phyloP scores from a whole-genome alignment of 2,113 vertebrate species.

The Melanerpes formicivorus region DNA sequence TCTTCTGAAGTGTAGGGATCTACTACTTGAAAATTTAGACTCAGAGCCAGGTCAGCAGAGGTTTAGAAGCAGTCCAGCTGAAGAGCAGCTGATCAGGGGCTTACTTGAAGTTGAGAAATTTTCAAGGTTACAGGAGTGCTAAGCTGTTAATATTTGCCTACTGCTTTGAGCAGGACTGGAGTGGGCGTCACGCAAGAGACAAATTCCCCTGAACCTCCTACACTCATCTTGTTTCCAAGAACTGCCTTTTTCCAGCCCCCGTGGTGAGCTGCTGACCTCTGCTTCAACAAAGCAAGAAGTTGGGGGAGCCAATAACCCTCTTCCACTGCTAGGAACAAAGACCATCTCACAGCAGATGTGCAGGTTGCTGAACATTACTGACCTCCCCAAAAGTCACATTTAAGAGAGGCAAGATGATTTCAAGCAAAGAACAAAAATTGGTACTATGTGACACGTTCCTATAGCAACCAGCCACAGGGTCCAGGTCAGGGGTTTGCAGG shows the following conservation, averaged over 20 bases:
- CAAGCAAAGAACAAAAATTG: background rate
- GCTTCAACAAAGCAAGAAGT: background rate
- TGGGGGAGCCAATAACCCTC: background rate
- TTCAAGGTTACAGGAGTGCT: background rate
- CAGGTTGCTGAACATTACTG: background rate
- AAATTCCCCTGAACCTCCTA: background rate
- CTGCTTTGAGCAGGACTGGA: background rate
- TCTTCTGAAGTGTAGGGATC: background rate
- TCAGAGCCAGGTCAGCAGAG: background rate
- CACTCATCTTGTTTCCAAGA: background rate
- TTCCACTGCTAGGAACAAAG: background rate
- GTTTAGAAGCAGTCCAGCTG: background rate
- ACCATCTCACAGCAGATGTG: background rate
- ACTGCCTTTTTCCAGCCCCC: background rate
- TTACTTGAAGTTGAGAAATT: background rate
- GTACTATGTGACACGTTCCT: background rate
- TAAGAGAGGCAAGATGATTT: background rate
- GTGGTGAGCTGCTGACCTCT: background rate
- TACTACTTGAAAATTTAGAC: background rate
- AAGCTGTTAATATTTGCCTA: slow-evolving; percentile 23
- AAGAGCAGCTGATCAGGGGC: background rate
- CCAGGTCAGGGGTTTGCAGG: background rate
- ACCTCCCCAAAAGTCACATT: background rate
- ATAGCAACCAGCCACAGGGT: background rate
- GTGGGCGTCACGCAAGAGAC: background rate